Evolutionary conservation across 2,797 vertebrate species (phyloP).

Genomic region (Sphaeramia orbicularis): DNA sequence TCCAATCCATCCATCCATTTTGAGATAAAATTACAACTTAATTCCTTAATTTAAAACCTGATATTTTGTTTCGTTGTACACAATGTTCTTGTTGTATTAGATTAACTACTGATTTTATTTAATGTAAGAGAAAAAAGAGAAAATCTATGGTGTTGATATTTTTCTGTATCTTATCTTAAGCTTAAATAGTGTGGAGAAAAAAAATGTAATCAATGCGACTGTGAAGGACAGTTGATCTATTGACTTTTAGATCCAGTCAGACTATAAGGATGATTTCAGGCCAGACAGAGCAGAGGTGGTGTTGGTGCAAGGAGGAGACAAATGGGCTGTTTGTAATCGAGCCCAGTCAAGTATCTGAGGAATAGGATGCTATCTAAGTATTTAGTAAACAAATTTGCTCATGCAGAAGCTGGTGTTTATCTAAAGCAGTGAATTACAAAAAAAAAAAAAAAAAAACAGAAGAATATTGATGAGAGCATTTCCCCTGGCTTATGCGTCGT

Average conservation of each 20-base stretch:
- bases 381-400: neutral
- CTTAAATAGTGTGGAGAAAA: no score
- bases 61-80: no score
- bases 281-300: neutral
- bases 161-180: no score
- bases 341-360: neutral
- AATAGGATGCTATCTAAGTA: slow-evolving; percentile 12
- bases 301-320: slow-evolving; percentile 20
- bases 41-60: no score
- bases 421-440: slow-evolving; percentile 3
- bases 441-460: slow-evolving; percentile 10
- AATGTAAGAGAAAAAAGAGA: no score
- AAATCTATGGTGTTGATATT: no score
- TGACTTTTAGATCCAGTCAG: neutral
- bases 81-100: no score
- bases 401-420: neutral
- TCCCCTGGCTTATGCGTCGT: slow-evolving; percentile 37
- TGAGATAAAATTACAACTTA: no score
- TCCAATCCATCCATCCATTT: no score
- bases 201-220: neutral
- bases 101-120: no score
- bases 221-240: neutral
- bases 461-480: slow-evolving; percentile 23
- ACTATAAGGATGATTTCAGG: slow-evolving; percentile 19
- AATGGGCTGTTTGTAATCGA: slow-evolving; percentile 11